These are phyloP conservation scores for Apteryx mantelli DNA, from an alignment of 2,113 vertebrate species.

Conservation along the genomic window DNA sequence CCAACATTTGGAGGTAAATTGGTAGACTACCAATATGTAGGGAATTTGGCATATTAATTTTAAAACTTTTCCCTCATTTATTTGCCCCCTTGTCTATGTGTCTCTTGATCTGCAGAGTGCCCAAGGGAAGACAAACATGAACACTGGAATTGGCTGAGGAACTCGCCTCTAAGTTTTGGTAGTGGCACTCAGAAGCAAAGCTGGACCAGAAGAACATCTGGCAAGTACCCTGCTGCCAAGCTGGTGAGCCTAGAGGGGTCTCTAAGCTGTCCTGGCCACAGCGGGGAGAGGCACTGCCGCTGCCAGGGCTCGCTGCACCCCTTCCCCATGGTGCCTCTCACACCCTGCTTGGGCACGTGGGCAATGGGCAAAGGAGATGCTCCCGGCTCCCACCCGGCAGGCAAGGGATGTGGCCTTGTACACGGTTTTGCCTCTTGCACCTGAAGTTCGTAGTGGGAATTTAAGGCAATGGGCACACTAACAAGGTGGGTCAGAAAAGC, in stretches of 20 bases:
- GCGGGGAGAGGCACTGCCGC: neutral
- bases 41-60: neutral
- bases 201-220: neutral
- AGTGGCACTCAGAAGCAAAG: neutral
- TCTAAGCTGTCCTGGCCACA: neutral
- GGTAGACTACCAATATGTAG: neutral
- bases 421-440: neutral
- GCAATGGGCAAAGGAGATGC: rapidly evolving
- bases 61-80: neutral
- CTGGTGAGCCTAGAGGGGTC: neutral
- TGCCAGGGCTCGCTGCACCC: too few relatives aligned
- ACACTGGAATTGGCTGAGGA: neutral
- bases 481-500: neutral
- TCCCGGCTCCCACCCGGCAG: neutral
- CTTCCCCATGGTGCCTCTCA: neutral
- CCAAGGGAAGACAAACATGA: neutral
- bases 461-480: neutral
- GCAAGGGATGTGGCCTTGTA: neutral
- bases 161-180: neutral
- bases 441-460: neutral
- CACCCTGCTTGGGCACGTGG: rapidly evolving
- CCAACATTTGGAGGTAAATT: neutral
- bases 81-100: neutral
- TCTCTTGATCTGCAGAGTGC: neutral
- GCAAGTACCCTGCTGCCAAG: neutral